Percentiles rank a stretch among this genome's conserved stretches.
These are phyloP conservation scores for Eudemis profundana DNA, from an alignment of 2,888 invertebrate genomes.

Conservation along the genomic window DNA sequence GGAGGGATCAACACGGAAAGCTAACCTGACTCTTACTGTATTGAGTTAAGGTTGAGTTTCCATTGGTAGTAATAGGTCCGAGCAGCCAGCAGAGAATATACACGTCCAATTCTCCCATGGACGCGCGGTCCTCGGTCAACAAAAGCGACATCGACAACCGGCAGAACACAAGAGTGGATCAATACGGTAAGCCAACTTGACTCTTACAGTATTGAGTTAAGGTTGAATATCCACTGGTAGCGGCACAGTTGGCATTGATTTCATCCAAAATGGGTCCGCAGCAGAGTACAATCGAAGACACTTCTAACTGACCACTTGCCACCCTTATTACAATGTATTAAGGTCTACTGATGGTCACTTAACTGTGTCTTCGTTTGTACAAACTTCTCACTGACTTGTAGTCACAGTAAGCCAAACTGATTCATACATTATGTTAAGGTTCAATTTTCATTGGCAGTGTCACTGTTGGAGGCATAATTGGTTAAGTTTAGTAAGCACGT, in stretches of 20 bases:
- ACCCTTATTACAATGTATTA: no score
- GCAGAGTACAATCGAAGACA: conserved; percentile 77
- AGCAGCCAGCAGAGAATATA: conserved; percentile 78
- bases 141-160: conserved; percentile 85
- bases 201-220: neutral
- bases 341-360: no score
- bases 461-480: no score
- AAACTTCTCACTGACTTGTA: conserved; percentile 78
- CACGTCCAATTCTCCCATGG: conserved; percentile 75
- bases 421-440: neutral
- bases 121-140: conserved; percentile 78
- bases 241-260: no score
- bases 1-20: conserved; percentile 98
- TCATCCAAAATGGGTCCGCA: conserved; percentile 73
- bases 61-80: conserved; percentile 73
- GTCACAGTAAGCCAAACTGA: conserved; percentile 89
- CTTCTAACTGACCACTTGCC: conserved; percentile 77
- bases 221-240: no score
- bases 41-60: neutral
- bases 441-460: no score
- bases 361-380: no score
- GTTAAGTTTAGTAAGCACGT: no score
- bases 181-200: conserved; percentile 91
- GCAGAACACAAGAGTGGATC: conserved; percentile 94
- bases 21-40: conserved; percentile 59